phyloP scores from a whole-genome alignment of 2,113 vertebrate species.

The Hystrix cristata region DNA sequence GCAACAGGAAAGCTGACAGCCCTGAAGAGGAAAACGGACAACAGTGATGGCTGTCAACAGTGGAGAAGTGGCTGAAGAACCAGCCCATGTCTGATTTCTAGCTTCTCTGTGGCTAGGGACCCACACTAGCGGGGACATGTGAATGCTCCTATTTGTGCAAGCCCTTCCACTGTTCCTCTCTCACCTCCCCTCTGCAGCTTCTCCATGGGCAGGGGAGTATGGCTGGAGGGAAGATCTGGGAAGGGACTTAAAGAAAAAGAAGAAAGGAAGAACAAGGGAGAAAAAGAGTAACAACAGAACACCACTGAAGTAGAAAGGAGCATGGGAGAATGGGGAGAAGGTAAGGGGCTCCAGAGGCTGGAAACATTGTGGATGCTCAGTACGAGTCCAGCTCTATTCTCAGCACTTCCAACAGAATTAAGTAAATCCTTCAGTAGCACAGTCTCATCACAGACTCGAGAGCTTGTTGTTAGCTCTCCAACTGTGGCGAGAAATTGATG shows the following conservation, averaged over 20 bases:
- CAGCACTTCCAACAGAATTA: not conserved
- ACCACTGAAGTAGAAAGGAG: not conserved
- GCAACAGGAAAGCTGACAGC: not conserved
- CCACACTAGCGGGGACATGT: not conserved
- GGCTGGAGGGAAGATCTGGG: not conserved
- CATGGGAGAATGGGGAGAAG: not conserved
- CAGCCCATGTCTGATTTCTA: not conserved
- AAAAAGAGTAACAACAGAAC: not conserved
- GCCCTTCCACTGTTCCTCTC: not conserved
- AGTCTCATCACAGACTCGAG: not conserved
- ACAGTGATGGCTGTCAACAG: not conserved
- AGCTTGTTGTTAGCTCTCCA: not conserved
- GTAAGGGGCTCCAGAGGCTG: not conserved
- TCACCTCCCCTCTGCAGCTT: not conserved
- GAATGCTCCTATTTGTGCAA: rapidly evolving
- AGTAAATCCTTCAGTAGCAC: not conserved
- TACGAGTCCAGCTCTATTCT: not conserved
- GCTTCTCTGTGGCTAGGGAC: not conserved
- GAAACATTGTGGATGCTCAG: not conserved
- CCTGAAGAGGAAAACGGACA: not conserved
- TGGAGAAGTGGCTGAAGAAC: not conserved
- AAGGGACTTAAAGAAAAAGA: not conserved
- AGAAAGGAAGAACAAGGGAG: not conserved
- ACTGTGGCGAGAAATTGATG: not conserved
- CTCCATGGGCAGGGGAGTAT: not conserved